Conservation (phyloP, 2,113 vertebrate species). For the Oreochromis tanganicae region DNA sequence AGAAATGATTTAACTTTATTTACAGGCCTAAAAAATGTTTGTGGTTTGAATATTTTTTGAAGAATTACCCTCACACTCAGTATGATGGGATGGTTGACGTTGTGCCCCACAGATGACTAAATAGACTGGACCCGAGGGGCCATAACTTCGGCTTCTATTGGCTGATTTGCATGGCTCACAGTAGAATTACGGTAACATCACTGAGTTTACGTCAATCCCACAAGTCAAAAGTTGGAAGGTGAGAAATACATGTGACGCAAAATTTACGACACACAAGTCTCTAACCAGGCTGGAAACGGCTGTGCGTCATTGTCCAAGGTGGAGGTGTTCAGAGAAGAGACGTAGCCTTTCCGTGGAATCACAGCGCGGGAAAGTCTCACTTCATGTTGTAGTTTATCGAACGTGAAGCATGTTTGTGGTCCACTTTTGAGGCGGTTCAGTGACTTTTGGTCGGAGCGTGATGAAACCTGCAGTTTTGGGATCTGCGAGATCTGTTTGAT, state of each 20-base stretch:
- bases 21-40: background rate
- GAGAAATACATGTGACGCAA: fast-evolving
- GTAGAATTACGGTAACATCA: background rate
- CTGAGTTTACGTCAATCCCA: background rate
- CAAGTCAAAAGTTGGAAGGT: background rate
- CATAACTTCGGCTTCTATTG: background rate
- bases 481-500: background rate
- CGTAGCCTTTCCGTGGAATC: fast-evolving
- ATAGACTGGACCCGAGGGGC: fast-evolving
- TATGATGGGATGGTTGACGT: background rate
- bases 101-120: fast-evolving
- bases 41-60: background rate
- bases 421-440: too few relatives aligned
- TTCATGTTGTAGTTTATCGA: background rate
- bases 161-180: background rate
- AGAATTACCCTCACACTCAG: background rate
- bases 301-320: fast-evolving
- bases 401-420: background rate
- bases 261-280: background rate
- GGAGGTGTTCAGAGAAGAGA: background rate
- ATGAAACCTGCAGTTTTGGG: background rate
- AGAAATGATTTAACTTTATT: background rate
- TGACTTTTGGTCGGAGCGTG: too few relatives aligned
- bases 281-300: background rate
- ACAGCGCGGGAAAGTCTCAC: too few relatives aligned